Evolutionary conservation across 2,888 invertebrate genomes (phyloP), one percentile per base, ranked within the genome.

Genomic region (Choristoneura rosaceana): DNA sequence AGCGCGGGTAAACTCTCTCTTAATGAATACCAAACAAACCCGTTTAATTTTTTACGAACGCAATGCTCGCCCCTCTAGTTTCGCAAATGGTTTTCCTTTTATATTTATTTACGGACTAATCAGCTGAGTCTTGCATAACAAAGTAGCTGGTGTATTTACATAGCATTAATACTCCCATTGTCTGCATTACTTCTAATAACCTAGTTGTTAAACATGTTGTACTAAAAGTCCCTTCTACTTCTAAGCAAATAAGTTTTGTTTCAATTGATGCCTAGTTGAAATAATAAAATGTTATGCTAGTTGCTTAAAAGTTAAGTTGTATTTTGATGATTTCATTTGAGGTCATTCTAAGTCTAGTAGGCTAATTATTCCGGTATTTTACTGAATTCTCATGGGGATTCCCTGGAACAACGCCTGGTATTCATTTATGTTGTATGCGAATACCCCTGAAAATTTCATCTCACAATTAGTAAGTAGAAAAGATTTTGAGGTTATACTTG

Each of bases 1-100:
- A 60, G 17, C 14, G 45, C 45, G 62, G 14, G 62, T 62, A 43
- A 45, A 62, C 62, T 62, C 64, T 64, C 34, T 34, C 50, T 52
- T 64, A 64, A 64, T 64, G 64, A 64, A 64, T 64, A 64, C 64
- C 64, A 64, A 64, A 64, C 47, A 50, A 64, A 45, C 45, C 50
- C 10, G 60, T 60, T 63, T 63, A 64, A 64, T 50, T 50, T 64
- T 64, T 50, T 38, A 64, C 64, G n/a, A 64, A 52, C 45, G 59
- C 58, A 64, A 64, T 64, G 50, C 50, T 64, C 34, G 33, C 25
- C 43, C 45, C 7, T 60, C 59, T 59, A 58, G 68, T 60, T 68
- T 34, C 15, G 59, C 45, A 34, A 45, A 34, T 34, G 59, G 43
- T 60, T 52, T 45, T 12, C 12, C 33, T 15, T n/a, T 68, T 58